These are phyloP conservation scores for Brachionus koreanus DNA, from an alignment of 1,140 invertebrate species.

Conservation along the genomic window DNA sequence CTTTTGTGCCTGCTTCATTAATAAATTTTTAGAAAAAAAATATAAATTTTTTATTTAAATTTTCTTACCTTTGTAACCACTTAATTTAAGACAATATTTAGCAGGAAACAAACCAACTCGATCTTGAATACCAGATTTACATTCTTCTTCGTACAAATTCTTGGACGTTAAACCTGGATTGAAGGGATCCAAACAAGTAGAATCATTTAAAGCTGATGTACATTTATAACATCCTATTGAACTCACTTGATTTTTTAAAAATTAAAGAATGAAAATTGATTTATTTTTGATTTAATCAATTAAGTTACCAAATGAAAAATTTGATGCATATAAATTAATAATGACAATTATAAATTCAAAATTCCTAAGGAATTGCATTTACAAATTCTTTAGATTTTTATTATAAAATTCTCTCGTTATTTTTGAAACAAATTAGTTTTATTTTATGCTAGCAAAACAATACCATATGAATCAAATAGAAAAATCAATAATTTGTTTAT, in stretches of 20 bases:
- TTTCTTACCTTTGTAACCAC: constrained; percentile 22
- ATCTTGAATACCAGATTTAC: constrained; percentile 33
- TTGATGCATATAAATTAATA: not conserved
- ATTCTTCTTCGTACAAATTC: constrained; percentile 33
- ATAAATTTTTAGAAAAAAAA: too few species aligned
- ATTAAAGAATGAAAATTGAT: not conserved
- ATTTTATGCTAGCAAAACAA: not conserved
- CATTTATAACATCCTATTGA: constrained; percentile 39
- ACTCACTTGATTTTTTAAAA: not conserved
- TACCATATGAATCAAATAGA: not conserved
- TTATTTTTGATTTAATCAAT: not conserved
- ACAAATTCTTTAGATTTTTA: not conserved
- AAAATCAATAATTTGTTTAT: constrained; percentile 7
- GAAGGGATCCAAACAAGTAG: constrained; percentile 30
- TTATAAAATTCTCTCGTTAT: not conserved
- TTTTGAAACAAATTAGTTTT: not conserved
- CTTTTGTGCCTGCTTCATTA: constrained; percentile 9
- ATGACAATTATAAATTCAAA: not conserved
- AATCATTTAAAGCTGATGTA: constrained; percentile 19
- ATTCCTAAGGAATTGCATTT: not conserved
- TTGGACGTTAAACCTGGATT: constrained; percentile 6
- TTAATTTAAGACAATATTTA: constrained; percentile 40
- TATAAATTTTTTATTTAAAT: too few species aligned
- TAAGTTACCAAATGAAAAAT: not conserved
- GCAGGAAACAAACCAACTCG: constrained; percentile 39